Conservation (phyloP, 2,113 vertebrate species). For the Copsychus sechellarum region DNA sequence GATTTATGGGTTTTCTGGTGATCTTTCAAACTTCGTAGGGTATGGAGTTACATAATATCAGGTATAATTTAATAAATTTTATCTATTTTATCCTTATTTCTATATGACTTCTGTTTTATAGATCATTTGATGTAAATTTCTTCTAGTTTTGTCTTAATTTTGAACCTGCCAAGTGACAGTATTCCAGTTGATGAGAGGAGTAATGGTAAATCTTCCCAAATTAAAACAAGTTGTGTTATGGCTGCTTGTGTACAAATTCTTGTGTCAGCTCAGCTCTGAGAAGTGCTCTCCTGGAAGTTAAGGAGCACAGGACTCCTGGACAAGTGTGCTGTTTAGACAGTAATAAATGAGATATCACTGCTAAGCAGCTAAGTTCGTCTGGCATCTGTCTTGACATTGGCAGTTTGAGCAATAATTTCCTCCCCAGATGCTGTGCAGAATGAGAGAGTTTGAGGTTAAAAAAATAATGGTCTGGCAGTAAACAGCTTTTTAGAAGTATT, state of each 20-base stretch:
- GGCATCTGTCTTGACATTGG: conserved; percentile 29
- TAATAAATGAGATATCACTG: background rate
- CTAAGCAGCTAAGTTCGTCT: background rate
- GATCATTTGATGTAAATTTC: background rate
- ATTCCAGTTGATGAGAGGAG: background rate
- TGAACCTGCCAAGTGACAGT: background rate
- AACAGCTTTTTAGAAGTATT: conserved; percentile 27
- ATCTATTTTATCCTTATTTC: background rate
- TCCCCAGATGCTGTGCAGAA: conserved; percentile 43
- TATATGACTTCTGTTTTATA: background rate
- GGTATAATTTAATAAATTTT: background rate
- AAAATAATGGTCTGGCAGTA: conserved; percentile 50
- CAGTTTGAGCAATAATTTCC: conserved; percentile 44
- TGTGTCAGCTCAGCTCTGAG: background rate
- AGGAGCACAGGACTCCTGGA: background rate
- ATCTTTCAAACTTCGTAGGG: background rate
- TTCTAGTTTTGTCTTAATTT: background rate
- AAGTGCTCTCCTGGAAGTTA: background rate
- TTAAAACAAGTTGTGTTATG: background rate
- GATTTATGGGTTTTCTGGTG: background rate
- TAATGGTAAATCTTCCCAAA: background rate
- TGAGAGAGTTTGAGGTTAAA: conserved; percentile 49
- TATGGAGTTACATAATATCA: background rate
- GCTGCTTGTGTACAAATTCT: background rate
- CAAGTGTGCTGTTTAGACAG: background rate